Conservation (phyloP, 1,140 invertebrate genomes). For the Ectropis grisescens region DNA sequence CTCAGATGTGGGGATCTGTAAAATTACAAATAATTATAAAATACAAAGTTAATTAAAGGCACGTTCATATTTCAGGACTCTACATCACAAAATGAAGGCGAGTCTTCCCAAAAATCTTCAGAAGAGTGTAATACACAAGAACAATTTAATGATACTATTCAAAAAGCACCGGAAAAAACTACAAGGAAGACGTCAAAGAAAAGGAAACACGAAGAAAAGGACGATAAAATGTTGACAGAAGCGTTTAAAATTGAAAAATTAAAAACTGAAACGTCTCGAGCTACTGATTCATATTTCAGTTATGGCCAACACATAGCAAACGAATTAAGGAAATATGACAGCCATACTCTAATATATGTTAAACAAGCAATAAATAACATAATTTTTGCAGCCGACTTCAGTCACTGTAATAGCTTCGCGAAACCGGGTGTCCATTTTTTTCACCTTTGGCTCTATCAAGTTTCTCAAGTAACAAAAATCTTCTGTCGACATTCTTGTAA, state of each 20-base stretch:
- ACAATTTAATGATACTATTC: conserved; percentile 3
- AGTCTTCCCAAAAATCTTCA: background rate
- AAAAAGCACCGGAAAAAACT: conserved; percentile 1
- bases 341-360: conserved; percentile 6
- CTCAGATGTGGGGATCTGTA: conserved; percentile 1
- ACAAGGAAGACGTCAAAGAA: conserved; percentile 4
- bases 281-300: conserved; percentile 4
- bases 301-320: too few relatives aligned
- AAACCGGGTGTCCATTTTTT: too few relatives aligned
- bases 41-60: background rate
- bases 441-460: too few relatives aligned
- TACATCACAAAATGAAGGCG: conserved; percentile 1
- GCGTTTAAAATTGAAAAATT: conserved; percentile 3
- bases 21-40: conserved; percentile 3
- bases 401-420: too few relatives aligned
- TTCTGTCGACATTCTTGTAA: too few relatives aligned
- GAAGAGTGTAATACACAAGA: conserved; percentile 2
- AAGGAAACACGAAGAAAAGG: conserved; percentile 1
- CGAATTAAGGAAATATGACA: conserved; percentile 13
- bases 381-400: conserved; percentile 12
- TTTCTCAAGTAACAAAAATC: too few relatives aligned
- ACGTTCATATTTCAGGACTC: conserved; percentile 1
- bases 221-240: conserved; percentile 6
- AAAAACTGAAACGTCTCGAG: background rate
- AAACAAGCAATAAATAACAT: conserved; percentile 13